These are phyloP conservation scores for Tupiocoris notatus DNA, from an alignment of 2,888 invertebrate genomes.

Conservation along the genomic window DNA sequence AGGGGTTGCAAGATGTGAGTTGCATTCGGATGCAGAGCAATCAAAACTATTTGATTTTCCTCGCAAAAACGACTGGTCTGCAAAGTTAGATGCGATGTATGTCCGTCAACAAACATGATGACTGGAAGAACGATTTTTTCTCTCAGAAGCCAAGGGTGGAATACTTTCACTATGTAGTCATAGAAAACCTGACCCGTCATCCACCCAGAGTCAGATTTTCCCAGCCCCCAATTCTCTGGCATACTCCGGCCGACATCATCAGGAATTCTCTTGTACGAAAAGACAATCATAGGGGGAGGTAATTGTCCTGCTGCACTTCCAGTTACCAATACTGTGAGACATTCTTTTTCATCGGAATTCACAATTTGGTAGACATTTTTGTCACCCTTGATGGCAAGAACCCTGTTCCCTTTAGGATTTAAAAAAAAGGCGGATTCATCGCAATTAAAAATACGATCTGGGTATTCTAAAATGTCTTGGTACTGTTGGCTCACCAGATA, in stretches of 20 bases:
- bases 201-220: constrained; percentile 55
- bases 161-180: constrained; percentile 53
- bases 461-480: constrained; percentile 43
- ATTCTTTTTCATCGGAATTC: constrained; percentile 51
- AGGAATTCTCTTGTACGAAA: constrained; percentile 47
- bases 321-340: constrained; percentile 50
- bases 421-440: constrained; percentile 48
- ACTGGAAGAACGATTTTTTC: constrained; percentile 52
- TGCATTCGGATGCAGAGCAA: constrained; percentile 48
- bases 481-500: constrained; percentile 44
- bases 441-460: constrained; percentile 46
- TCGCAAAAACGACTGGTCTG: constrained; percentile 45
- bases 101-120: constrained; percentile 54
- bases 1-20: constrained; percentile 49
- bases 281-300: constrained; percentile 47
- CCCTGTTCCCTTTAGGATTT: constrained; percentile 47
- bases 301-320: constrained; percentile 50
- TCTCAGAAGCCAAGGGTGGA: constrained; percentile 53
- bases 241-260: constrained; percentile 45
- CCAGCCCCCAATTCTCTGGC: constrained; percentile 52
- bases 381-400: too few species aligned
- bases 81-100: constrained; percentile 52
- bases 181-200: constrained; percentile 54
- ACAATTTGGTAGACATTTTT: constrained; percentile 50
- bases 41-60: constrained; percentile 44